These are phyloP conservation scores for Heliornis fulica DNA, from an alignment of 2,113 vertebrate species.

Conservation along the genomic window DNA sequence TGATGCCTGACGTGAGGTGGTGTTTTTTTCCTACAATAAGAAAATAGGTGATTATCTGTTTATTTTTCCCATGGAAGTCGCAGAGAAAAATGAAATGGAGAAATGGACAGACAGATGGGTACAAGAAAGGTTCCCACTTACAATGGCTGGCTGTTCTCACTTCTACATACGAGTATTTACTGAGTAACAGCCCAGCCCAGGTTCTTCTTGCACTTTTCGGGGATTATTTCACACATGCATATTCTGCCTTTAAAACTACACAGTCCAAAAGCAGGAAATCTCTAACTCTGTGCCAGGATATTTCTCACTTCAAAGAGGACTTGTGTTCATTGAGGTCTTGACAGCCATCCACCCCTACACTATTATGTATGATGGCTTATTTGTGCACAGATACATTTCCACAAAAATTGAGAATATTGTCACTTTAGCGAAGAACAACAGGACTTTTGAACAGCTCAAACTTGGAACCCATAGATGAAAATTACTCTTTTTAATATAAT, in stretches of 20 bases:
- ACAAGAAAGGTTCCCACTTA: background rate
- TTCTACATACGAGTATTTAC: background rate
- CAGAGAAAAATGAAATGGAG: background rate
- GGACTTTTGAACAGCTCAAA: background rate
- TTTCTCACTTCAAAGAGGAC: background rate
- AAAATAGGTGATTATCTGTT: background rate
- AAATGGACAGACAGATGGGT: background rate
- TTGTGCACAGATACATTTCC: background rate
- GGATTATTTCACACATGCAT: background rate
- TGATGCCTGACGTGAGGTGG: background rate
- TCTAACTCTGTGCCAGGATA: background rate
- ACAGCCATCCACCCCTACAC: background rate
- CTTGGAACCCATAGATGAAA: background rate
- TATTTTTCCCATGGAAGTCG: background rate
- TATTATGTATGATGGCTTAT: fast-evolving
- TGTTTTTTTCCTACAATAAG: background rate
- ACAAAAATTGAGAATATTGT: background rate
- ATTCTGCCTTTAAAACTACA: background rate
- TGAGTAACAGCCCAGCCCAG: background rate
- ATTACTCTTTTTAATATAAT: background rate
- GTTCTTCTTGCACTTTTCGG: background rate
- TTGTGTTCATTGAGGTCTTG: background rate
- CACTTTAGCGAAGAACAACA: background rate
- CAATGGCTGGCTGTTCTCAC: background rate
- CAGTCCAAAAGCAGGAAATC: background rate